Base-by-base conservation (phyloP, 1,140 invertebrate species). In the Cephus cinctus region DNA sequence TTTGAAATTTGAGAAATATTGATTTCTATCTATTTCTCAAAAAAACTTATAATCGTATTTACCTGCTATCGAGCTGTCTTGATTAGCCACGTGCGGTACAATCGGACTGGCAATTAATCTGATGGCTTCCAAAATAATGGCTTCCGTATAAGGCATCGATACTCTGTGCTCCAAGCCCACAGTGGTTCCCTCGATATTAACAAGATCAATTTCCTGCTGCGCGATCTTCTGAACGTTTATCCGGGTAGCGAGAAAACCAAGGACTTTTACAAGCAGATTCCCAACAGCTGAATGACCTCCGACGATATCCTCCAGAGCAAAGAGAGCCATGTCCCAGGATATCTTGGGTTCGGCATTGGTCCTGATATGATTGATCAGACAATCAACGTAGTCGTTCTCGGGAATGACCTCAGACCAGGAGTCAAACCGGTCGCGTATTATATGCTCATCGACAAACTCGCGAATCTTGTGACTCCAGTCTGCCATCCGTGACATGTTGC, bases 281-380 rank as follows among this genome's bases (percentile, higher is more conserved):
- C 87, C 87, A 16, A 95, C 82, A 0, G 92, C 92, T 0, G 90
- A 87, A 63, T 92, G 90, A 1, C 92, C 92, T 0, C 92, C 92
- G 5, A 94, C 75, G 54, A 96, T 89, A 56, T 92, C 89, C 74
- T 92, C 90, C 0, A 92, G 68, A 60, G 89, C 87, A 63, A 86
- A 92, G n/a, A 90, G 79, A 9, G 88, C 86, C 34, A 85, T 83
- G 30, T 88, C 78, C 57, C 83, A 81, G n/a, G 80, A 81, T 57
- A 76, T 68, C 2, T 50, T 44, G 80, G 82, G 49, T 75, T 81
- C 2, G 74, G 78, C 50, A 82, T 81, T 52, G 6, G 81, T 76
- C 1, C 88, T 69, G 6, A 86, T 82, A 43, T 86, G 80, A 3
- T 91, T 76, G 0, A 93, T 75, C 6, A 85, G 81, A 62, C 90